Evolutionary conservation across 2,888 invertebrate genomes (phyloP), one percentile per base, ranked within the genome.

Genomic region (Prosopocoilus inquinatus): DNA sequence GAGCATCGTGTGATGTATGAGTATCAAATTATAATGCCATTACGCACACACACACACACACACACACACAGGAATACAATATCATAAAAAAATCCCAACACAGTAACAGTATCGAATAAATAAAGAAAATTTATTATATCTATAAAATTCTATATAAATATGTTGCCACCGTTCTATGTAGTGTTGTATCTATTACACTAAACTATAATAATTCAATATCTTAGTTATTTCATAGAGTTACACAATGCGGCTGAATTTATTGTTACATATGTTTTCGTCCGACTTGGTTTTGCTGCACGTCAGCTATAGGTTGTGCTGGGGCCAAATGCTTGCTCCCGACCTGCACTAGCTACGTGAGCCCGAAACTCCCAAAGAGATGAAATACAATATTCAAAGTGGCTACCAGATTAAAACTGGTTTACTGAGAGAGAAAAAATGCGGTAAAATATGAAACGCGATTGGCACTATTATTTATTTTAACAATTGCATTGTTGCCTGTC

Each of bases 341-440:
- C 41, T 41, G 13, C 41, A 2, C 16, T 16, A 16, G 16, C 13
- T 16, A 48, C 48, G 38, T 47, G 54, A 9, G 9, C 47, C n/a
- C 20, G 8, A 43, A 48, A 35, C 35, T 8, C 15, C 15, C n/a
- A 9, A 28, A n/a, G 9, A 4, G 28, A 20, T 28, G 49, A 39
- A 52, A 52, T 38, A 45, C 51, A 45, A 52, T 52, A 52, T 52
- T 52, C 55, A 53, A 56, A 59, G 57, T 47, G 45, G 57, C 59
- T 57, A 59, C 56, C 57, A 60, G 50, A 60, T 57, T 52, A 52
- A 48, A 60, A 60, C 59, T 57, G 55, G 59, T 60, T 60, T 59
- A 44, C 28, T 46, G 9, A 41, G 32, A 38, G 28, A 32, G 41
- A 53, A 53, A 57, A 59, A 56, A 59, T 50, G 50, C 33, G 43